Evolutionary conservation across 2,797 vertebrate species (phyloP).

Genomic region (Phoeniculus purpureus): DNA sequence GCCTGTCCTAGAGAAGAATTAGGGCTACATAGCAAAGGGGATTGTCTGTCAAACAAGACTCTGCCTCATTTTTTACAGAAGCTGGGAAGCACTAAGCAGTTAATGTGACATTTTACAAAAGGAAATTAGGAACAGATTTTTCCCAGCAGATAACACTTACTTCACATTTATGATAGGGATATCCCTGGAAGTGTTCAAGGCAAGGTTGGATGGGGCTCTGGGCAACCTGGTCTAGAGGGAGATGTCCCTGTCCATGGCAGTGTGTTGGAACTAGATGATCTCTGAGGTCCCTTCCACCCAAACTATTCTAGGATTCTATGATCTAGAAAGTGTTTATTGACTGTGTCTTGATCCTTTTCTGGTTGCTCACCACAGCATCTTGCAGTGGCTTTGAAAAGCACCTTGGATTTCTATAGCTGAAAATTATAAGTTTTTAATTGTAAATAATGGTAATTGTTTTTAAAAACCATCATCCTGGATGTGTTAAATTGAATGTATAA

Average conservation of each 20-base stretch:
- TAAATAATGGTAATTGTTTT: neutral
- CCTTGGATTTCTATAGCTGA: neutral
- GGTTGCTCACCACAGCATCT: neutral
- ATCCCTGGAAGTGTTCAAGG: too few species aligned
- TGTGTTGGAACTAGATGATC: too few species aligned
- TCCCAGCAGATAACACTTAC: neutral
- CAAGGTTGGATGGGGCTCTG: too few species aligned
- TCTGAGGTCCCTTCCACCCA: too few species aligned
- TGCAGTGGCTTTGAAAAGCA: neutral
- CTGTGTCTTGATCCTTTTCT: neutral
- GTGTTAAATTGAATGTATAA: neutral
- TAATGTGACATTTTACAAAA: neutral
- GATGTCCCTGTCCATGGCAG: too few species aligned
- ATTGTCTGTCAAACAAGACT: neutral
- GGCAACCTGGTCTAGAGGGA: too few species aligned
- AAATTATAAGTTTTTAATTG: neutral
- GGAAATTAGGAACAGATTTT: neutral
- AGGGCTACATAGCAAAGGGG: neutral
- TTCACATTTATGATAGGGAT: neutral
- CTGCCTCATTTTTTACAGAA: neutral
- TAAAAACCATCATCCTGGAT: neutral
- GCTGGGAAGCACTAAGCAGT: neutral
- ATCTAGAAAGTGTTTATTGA: neutral
- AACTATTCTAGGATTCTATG: too few species aligned
- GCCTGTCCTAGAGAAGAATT: conserved; percentile 11